A percentile compares a stretch with the other conserved stretches of the same genome.
Evolutionary conservation across 2,797 vertebrate species (phyloP).

Genomic region (Peromyscus nudipes): DNA sequence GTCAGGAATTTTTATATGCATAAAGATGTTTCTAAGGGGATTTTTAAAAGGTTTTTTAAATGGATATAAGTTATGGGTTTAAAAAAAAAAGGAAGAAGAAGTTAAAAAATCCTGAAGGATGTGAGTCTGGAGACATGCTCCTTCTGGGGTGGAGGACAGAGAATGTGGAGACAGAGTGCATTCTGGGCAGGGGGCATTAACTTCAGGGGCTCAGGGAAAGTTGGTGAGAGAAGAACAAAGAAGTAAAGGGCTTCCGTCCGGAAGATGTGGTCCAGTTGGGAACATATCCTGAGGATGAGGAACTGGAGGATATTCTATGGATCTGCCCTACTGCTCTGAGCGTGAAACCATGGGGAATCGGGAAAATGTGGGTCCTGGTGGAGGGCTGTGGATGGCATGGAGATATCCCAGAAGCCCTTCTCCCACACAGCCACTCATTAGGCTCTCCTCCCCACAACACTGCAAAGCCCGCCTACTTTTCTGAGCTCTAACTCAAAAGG

Average conservation of each 20-base stretch:
- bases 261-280: background rate
- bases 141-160: background rate
- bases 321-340: background rate
- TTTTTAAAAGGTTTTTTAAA: background rate
- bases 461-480: background rate
- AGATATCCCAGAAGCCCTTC: background rate
- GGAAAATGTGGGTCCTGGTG: background rate
- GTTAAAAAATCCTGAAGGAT: background rate
- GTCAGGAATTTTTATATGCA: background rate
- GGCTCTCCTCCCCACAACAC: rapidly evolving
- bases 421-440: background rate
- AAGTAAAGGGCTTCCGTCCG: background rate
- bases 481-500: background rate
- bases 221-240: background rate
- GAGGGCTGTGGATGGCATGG: too few relatives aligned
- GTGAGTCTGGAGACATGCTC: background rate
- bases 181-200: background rate
- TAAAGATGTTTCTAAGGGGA: constrained; percentile 43
- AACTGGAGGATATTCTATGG: background rate
- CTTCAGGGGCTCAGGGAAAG: background rate
- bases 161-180: background rate
- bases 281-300: background rate
- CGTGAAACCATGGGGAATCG: background rate
- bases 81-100: background rate
- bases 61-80: background rate